Evolutionary conservation across 2,888 invertebrate genomes (phyloP), one percentile per base, ranked within the genome.

Genomic region (Omphaloscelis lunosa): DNA sequence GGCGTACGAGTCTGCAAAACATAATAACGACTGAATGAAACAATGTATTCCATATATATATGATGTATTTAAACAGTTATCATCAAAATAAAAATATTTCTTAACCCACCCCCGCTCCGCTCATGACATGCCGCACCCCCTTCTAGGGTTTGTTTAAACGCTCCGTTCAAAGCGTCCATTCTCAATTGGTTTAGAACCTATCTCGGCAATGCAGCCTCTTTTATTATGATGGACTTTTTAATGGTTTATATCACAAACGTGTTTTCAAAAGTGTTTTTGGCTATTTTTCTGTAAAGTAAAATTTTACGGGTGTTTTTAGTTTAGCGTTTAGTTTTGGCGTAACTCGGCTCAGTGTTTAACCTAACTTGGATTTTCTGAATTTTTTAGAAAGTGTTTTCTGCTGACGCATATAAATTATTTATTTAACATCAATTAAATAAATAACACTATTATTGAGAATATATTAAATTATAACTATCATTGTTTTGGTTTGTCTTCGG

Each of bases 71-170:
- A 45, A 23, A 23, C 17, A 51, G 17, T 7, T 20, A 51, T 17
- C 51, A 51, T 45, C 45, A 20, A 51, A 51, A 20, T 51, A 51
- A 1, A 15, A 48, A n/a, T n/a, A n/a, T n/a, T n/a, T n/a, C n/a
- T n/a, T 6, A 17, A 51, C 56, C n/a, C 27, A 41, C 51, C 5
- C 3, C 56, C 86, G 83, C 88, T 83, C 71, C 76, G 45, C 80
- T 73, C 27, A 34, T 76, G 56, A 23, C 63, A 23, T 20, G n/a
- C 0, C 66, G 27, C 62, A 65, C 66, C 59, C 39, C 65, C 45
- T 65, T 68, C 66, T 58, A 67, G 86, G 72, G 84, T 86, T 89
- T 89, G 89, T 90, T 87, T 85, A 82, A 86, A 83, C 87, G 85
- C 85, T 86, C n/a, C 75, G 86, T 83, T 86, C 84, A 81, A 85